A percentile compares a stretch with the other conserved stretches of the same genome.
These are phyloP conservation scores for Diloba caeruleocephala DNA, from an alignment of 2,888 invertebrate species.

Conservation along the genomic window DNA sequence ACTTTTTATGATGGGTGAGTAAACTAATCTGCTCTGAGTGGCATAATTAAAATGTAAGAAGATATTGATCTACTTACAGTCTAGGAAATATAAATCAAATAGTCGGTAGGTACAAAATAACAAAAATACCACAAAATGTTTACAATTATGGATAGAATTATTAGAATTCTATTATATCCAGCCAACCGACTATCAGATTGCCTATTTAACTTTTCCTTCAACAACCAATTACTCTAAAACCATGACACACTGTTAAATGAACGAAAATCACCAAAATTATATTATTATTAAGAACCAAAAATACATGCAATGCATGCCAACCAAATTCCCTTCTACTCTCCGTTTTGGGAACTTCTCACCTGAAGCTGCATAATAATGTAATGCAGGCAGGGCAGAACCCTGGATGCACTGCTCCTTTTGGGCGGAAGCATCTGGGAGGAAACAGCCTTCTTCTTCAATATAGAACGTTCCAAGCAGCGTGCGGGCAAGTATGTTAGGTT, in stretches of 20 bases:
- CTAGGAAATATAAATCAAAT: background rate
- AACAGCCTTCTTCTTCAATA: constrained; percentile 80
- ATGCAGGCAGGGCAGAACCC: constrained; percentile 83
- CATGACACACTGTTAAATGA: background rate
- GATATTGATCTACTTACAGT: background rate
- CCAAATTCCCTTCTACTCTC: constrained; percentile 59
- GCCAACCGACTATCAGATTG: constrained; percentile 3
- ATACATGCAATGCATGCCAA: constrained; percentile 45
- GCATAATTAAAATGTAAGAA: background rate
- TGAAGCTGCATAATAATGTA: constrained; percentile 84
- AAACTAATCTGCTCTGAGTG: background rate
- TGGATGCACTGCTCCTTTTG: constrained; percentile 78
- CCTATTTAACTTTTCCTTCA: background rate
- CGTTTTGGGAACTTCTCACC: constrained; percentile 85
- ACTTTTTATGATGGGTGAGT: background rate
- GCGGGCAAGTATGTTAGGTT: constrained; percentile 60
- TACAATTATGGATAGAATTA: no score
- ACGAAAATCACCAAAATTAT: background rate
- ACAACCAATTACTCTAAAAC: background rate
- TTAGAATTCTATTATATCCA: no score
- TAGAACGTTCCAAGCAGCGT: constrained; percentile 73
- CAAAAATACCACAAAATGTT: no score
- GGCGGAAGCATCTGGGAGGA: constrained; percentile 86
- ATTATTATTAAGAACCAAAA: background rate
- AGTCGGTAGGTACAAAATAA: no score